A percentile compares a stretch with the other conserved stretches of the same genome.
phyloP scores from a whole-genome alignment of 2,888 invertebrate genomes.

The Melanophora roralis region DNA sequence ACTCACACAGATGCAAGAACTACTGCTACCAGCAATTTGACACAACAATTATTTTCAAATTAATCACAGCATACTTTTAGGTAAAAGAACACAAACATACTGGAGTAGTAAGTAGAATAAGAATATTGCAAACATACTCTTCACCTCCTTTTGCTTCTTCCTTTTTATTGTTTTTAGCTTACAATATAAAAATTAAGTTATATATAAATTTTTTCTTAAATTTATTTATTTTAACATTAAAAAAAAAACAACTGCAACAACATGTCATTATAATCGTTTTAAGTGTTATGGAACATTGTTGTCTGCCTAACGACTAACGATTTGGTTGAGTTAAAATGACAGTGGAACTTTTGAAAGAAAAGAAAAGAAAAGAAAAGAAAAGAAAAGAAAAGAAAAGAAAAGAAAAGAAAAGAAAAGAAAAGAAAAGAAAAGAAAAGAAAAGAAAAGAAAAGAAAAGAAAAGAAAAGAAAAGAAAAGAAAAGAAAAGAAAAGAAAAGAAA shows the following conservation, averaged over 20 bases:
- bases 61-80: conserved; percentile 51
- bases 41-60: conserved; percentile 53
- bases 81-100: background rate
- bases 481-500: too few species aligned
- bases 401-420: too few species aligned
- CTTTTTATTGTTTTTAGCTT: too few species aligned
- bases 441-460: too few species aligned
- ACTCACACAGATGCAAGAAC: background rate
- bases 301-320: background rate
- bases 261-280: conserved; percentile 1
- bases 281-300: conserved; percentile 19
- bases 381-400: too few species aligned
- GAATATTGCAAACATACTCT: conserved; percentile 4
- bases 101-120: background rate
- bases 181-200: conserved; percentile 15
- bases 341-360: background rate
- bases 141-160: background rate
- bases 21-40: conserved; percentile 18
- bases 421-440: too few species aligned
- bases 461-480: too few species aligned
- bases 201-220: conserved; percentile 17
- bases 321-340: background rate
- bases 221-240: conserved; percentile 20
- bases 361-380: too few species aligned
- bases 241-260: background rate